Percentiles rank a stretch among this genome's conserved stretches.
These are phyloP conservation scores for Crenichthys baileyi DNA, from an alignment of 2,797 vertebrate genomes.

Conservation along the genomic window DNA sequence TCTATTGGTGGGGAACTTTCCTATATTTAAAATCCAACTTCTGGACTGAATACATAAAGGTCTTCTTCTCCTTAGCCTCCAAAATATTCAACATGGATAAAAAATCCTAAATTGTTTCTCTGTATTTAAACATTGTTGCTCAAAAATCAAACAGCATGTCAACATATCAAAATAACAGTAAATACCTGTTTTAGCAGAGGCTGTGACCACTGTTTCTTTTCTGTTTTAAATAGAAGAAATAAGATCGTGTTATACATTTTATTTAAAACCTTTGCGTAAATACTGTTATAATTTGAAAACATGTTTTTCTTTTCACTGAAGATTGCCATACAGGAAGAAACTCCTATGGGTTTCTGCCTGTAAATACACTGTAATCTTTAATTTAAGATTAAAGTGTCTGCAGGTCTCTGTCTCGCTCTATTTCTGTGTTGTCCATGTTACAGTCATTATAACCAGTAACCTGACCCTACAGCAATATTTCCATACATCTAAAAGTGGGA, in stretches of 20 bases:
- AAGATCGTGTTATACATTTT: no score
- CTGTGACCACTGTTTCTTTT: no score
- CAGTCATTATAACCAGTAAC: constrained; percentile 36
- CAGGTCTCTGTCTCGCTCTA: background rate
- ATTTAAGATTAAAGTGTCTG: background rate
- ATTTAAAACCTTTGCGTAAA: no score
- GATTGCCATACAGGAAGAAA: no score
- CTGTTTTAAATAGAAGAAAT: no score
- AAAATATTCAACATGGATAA: background rate
- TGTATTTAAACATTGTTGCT: background rate
- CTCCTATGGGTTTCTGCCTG: no score
- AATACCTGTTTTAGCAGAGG: no score
- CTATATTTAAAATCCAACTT: background rate
- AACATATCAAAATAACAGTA: no score
- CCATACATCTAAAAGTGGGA: constrained; percentile 21
- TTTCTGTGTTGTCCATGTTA: constrained; percentile 14
- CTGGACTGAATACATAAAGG: background rate
- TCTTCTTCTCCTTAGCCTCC: background rate
- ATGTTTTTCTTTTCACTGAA: background rate
- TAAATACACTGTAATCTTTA: no score
- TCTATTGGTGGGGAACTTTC: background rate
- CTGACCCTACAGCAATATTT: constrained; percentile 33
- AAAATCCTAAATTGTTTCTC: background rate
- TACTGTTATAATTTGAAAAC: background rate
- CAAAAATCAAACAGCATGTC: background rate